These are phyloP conservation scores for Pardalotus punctatus DNA, from an alignment of 2,113 vertebrate genomes.

Conservation along the genomic window DNA sequence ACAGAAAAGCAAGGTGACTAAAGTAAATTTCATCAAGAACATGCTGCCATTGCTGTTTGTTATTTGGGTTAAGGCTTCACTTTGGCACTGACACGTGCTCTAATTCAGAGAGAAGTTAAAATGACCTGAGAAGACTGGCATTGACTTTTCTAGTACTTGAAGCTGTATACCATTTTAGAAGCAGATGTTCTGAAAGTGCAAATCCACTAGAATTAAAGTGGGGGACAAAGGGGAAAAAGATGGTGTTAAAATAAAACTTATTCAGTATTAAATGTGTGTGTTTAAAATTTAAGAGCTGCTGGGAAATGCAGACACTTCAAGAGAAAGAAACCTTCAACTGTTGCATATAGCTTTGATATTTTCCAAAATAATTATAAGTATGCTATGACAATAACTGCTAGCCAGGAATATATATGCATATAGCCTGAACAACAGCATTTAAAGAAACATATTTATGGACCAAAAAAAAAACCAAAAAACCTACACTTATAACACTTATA, in stretches of 20 bases:
- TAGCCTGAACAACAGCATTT: neutral
- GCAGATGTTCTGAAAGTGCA: neutral
- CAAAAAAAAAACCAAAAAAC: neutral
- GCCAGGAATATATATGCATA: neutral
- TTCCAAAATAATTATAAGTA: neutral
- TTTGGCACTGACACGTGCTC: neutral
- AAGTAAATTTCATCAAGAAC: neutral
- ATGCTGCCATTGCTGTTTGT: neutral
- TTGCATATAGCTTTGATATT: neutral
- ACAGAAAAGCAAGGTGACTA: neutral
- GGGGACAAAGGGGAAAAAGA: neutral
- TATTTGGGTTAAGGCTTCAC: neutral
- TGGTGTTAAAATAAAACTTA: neutral
- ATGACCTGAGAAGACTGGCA: neutral
- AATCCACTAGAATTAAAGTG: neutral
- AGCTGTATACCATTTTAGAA: neutral
- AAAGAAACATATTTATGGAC: neutral
- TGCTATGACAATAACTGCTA: neutral
- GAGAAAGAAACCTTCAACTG: neutral
- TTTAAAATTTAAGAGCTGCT: neutral
- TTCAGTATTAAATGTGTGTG: neutral
- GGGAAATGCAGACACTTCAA: neutral
- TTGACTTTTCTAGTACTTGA: neutral
- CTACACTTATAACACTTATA: neutral
- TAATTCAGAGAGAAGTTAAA: neutral